Evolutionary conservation across 2,888 invertebrate species (phyloP).

Genomic region (Agonopterix alstromeriana): DNA sequence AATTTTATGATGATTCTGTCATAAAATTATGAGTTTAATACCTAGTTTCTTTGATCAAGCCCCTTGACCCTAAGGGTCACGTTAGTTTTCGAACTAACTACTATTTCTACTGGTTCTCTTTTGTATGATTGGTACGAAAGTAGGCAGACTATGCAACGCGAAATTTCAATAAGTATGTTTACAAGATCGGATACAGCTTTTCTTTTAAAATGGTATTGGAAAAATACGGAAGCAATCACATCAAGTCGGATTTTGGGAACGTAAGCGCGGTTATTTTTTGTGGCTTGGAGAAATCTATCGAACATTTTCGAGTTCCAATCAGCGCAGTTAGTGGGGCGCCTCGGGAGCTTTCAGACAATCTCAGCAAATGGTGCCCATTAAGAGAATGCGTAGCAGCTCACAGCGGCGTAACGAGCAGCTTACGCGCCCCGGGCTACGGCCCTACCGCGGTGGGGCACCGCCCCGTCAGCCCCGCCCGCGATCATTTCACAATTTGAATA

Average conservation of each 20-base stretch:
- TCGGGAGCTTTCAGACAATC: constrained; percentile 40
- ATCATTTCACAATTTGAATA: constrained; percentile 61
- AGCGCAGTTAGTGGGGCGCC: constrained; percentile 28
- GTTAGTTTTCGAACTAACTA: no score
- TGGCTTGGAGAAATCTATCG: constrained; percentile 14
- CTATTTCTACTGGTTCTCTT: no score
- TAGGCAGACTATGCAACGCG: no score
- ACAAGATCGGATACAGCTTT: not conserved
- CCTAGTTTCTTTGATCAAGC: no score
- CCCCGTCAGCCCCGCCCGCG: constrained; percentile 19
- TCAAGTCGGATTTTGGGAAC: constrained; percentile 10
- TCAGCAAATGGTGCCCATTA: constrained; percentile 54
- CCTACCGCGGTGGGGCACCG: not conserved
- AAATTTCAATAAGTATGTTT: no score
- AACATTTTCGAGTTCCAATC: constrained; percentile 29
- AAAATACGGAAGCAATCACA: constrained; percentile 13
- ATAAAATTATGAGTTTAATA: no score
- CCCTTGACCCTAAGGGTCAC: no score
- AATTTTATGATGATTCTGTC: no score
- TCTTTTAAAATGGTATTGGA: constrained; percentile 7
- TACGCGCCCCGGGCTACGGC: constrained; percentile 6
- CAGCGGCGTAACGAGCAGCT: constrained; percentile 35
- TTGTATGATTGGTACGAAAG: no score
- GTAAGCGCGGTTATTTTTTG: constrained; percentile 16
- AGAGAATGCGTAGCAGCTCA: constrained; percentile 37